Evolutionary conservation across 2,888 invertebrate genomes (phyloP).

Genomic region (Cylindroiulus punctatus): DNA sequence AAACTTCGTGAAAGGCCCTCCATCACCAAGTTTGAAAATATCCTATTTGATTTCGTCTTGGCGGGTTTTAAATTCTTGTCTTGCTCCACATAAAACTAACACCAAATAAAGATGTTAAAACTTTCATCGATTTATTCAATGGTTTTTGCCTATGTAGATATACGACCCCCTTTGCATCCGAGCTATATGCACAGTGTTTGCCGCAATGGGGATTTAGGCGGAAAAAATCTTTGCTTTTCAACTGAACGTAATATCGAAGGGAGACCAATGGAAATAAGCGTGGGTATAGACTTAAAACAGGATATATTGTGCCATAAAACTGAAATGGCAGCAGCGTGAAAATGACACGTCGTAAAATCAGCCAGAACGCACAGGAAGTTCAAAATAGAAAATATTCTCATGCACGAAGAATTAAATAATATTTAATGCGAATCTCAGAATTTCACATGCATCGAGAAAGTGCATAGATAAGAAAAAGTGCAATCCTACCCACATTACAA

Average conservation of each 20-base stretch:
- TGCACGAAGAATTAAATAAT: too few species aligned
- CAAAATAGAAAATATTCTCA: background rate
- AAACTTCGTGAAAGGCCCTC: slow-evolving; percentile 2
- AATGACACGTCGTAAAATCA: slow-evolving; percentile 14
- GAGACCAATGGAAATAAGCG: slow-evolving; percentile 34
- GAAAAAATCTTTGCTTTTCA: slow-evolving; percentile 44
- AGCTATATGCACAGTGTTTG: slow-evolving; percentile 25
- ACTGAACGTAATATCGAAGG: slow-evolving; percentile 31
- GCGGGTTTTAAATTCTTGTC: slow-evolving; percentile 43
- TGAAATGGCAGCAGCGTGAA: slow-evolving; percentile 17
- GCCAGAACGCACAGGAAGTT: background rate
- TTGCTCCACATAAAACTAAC: slow-evolving; percentile 51
- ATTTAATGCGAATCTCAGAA: too few species aligned
- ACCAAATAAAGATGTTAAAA: slow-evolving; percentile 52
- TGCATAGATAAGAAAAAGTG: too few species aligned
- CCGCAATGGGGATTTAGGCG: slow-evolving; percentile 49
- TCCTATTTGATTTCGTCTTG: slow-evolving; percentile 30
- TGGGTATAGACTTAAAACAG: slow-evolving; percentile 30
- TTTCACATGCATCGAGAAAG: too few species aligned
- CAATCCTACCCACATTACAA: too few species aligned
- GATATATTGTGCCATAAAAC: slow-evolving; percentile 43
- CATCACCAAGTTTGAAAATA: slow-evolving; percentile 23
- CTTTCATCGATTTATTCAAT: slow-evolving; percentile 50
- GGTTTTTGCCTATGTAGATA: slow-evolving; percentile 31
- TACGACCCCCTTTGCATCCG: slow-evolving; percentile 13